Evolutionary conservation across 2,888 invertebrate species (phyloP).

Genomic region (Zhuqinia jingwanae): DNA sequence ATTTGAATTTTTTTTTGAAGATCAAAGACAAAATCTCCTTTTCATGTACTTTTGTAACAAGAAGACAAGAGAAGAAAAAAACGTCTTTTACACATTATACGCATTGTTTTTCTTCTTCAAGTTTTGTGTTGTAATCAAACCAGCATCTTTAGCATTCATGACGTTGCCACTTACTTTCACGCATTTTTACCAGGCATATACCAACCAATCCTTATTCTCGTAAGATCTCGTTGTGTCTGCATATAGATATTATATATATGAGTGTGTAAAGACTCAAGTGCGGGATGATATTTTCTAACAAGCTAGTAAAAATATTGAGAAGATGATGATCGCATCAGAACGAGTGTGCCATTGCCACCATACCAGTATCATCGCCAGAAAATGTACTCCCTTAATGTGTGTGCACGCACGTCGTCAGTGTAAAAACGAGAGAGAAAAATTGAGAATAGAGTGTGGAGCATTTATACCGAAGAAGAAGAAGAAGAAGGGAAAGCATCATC

Average conservation of each 20-base stretch:
- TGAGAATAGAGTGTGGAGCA: background rate
- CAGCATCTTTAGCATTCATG: constrained; percentile 62
- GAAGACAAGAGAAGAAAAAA: background rate
- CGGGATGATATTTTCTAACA: constrained; percentile 21
- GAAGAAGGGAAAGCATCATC: background rate
- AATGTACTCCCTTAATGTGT: constrained; percentile 63
- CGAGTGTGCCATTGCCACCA: background rate
- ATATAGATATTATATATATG: background rate
- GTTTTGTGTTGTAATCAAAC: background rate
- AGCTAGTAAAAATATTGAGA: constrained; percentile 43
- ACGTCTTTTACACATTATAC: constrained; percentile 27
- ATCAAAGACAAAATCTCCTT: constrained; percentile 50
- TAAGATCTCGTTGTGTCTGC: background rate
- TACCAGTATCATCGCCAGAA: constrained; percentile 47
- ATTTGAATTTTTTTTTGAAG: constrained; percentile 44
- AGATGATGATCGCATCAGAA: constrained; percentile 38
- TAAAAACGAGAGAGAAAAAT: constrained; percentile 45
- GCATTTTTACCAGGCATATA: constrained; percentile 26
- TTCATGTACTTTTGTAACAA: background rate
- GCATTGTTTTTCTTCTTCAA: constrained; percentile 54
- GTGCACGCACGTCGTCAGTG: constrained; percentile 65
- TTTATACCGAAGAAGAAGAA: no score
- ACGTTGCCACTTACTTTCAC: constrained; percentile 31
- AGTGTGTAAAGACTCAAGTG: constrained; percentile 1
- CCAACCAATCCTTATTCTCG: background rate